Percentiles rank a stretch among this genome's conserved stretches.
These are phyloP conservation scores for Leucophenga maculata DNA, from an alignment of 2,888 invertebrate species.

Conservation along the genomic window DNA sequence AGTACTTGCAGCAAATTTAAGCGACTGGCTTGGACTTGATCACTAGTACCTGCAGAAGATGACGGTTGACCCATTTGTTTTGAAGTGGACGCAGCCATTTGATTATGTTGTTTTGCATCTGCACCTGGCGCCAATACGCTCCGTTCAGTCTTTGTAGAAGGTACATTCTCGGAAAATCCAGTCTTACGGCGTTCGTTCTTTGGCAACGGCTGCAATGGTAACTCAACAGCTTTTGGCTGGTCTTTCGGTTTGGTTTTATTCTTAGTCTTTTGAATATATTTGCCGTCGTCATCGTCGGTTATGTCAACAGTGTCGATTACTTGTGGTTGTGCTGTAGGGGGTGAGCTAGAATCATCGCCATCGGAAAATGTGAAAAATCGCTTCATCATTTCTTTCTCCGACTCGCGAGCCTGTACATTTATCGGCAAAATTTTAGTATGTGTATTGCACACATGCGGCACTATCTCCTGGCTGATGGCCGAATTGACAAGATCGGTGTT, in stretches of 20 bases:
- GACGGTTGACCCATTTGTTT: neutral
- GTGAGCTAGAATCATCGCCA: constrained; percentile 9
- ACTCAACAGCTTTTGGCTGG: neutral
- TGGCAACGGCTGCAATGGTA: neutral
- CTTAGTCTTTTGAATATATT: neutral
- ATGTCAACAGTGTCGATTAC: constrained; percentile 4
- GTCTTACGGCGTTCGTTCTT: neutral
- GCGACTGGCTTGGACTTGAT: constrained; percentile 44
- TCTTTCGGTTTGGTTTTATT: neutral
- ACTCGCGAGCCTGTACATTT: constrained; percentile 43
- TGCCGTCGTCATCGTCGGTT: neutral
- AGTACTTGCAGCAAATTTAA: constrained; percentile 47
- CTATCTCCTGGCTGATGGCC: constrained; percentile 45
- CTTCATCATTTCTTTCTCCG: constrained; percentile 40
- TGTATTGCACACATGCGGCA: constrained; percentile 41
- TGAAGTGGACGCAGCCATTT: neutral
- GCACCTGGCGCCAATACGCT: neutral
- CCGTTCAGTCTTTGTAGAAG: neutral
- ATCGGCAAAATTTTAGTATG: constrained; percentile 34
- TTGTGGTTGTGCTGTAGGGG: neutral
- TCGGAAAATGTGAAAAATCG: constrained; percentile 44
- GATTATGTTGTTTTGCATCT: neutral
- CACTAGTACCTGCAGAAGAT: neutral
- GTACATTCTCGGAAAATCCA: neutral
- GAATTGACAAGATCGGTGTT: constrained; percentile 38